Evolutionary conservation across 2,888 invertebrate genomes (phyloP), one percentile per base, ranked within the genome.

Genomic region (Mycalesis mineus): DNA sequence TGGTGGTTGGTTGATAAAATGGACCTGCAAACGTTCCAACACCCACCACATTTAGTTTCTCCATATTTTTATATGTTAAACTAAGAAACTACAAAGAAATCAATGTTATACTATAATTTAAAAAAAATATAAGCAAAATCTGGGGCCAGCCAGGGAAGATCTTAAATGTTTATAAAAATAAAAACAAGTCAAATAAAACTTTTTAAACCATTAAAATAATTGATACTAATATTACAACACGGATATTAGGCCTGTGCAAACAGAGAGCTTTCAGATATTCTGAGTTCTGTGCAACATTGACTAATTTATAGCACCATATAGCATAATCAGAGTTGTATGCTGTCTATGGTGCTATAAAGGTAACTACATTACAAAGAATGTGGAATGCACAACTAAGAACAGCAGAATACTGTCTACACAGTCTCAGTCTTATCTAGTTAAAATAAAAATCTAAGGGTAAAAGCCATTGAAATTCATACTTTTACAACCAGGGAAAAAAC

Each of bases 21-120:
- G 88, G 88, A 90, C 90, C 90, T 90, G 90, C 70, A 90, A 90
- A 89, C 88, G 90, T 88, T 89, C 90, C 90, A 90, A 90, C 90
- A 90, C 88, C 90, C 90, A 89, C 89, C 89, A 87, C 88, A 72
- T 88, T 90, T 87, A 88, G 74, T 85, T 77, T 75, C 80, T 81
- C 70, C 76, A 49, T n/a, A n/a, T 73, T 75, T 41, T 71, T 75
- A 22, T 71, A 77, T 58, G 59, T 47, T 59, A 61, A 55, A 55
- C 45, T 58, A 57, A 52, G 44, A 48, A 63, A 65, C 52, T 65
- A 65, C 60, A 51, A 48, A 50, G 37, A 48, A 28, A 57, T 55
- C 49, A 48, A 50, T 58, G 39, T 17, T 49, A 42, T 42, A 31
- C 33, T 47, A 47, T 47, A 31, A 47, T 31, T n/a, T n/a, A n/a